Evolutionary conservation across 2,797 vertebrate genomes (phyloP).

Genomic region (Miichthys miiuy): DNA sequence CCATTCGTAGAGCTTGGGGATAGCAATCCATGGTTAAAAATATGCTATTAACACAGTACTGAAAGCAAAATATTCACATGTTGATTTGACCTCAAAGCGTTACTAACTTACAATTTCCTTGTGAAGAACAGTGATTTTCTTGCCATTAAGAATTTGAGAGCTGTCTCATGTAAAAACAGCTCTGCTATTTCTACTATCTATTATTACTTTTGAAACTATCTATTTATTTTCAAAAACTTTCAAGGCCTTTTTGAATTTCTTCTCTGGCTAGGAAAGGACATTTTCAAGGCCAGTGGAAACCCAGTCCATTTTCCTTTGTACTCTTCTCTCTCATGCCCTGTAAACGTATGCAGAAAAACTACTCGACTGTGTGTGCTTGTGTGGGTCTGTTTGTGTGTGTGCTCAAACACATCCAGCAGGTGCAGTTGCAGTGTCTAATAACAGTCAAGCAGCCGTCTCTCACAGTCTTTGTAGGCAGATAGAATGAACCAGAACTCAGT

Average conservation of each 20-base stretch:
- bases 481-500: conserved; percentile 65
- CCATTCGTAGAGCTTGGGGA: no score
- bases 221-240: conserved; percentile 8
- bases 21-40: neutral
- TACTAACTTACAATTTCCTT: neutral
- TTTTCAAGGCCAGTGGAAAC: conserved; percentile 24
- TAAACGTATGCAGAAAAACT: conserved; percentile 21
- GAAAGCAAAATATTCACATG: no score
- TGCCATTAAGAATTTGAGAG: neutral
- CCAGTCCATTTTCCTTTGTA: conserved; percentile 23
- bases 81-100: no score
- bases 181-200: neutral
- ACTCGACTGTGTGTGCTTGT: neutral
- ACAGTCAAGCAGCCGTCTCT: conserved; percentile 48
- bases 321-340: conserved; percentile 12
- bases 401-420: conserved; percentile 60
- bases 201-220: neutral
- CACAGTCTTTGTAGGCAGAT: conserved; percentile 68
- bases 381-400: conserved; percentile 17
- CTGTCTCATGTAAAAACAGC: neutral
- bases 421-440: conserved; percentile 59
- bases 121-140: neutral
- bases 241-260: conserved; percentile 10
- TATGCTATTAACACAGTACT: neutral
- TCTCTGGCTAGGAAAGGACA: neutral